Base-by-base conservation (phyloP, 2,113 vertebrate species). In the Atrichornis clamosus region DNA sequence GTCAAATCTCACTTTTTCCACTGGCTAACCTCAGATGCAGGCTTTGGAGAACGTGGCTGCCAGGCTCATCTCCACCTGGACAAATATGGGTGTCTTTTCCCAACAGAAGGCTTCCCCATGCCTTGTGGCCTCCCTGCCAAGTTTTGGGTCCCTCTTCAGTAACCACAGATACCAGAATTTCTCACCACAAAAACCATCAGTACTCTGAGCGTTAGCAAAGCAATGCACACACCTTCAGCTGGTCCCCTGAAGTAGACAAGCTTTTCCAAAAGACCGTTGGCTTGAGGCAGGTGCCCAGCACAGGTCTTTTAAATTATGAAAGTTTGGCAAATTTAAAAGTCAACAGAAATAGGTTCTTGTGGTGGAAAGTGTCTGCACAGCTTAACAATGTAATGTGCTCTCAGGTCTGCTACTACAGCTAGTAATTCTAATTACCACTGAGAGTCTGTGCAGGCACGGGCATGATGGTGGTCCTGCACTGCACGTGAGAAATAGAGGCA, bases 191-290 rank as follows among this genome's bases (percentile, higher is more conserved):
- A 63, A 47, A 1, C 2, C 28, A 59, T 4, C 23, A 42, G 33
- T 46, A 19, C n/a, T 59, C 28, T 27, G 10, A 35, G 33, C 58
- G 50, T 0, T 16, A 11, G 56, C 18, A 84, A 65, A 84, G 47
- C 64, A 49, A 47, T 0, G 1, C 4, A 20, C 3, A 5, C 1
- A 3, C 11, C 16, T 69, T 39, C 52, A 68, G 10, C 11, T 9
- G 20, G 6, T 22, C 37, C 18, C n/a, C 78, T 37, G 53, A 74
- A 72, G 73, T 0, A 27, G 28, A 56, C 0, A 28, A 73, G 46
- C 44, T 50, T 26, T 58, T 59, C 86, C 37, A 23, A 13, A 50
- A 72, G 32, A 33, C 26, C 32, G 35, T 20, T 28, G 10, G 35
- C n/a, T 26, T 30, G 53, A 75, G 49, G 62, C 35, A 56, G 27